These are phyloP conservation scores for Andrena marginata DNA, from an alignment of 2,888 invertebrate genomes.

Conservation along the genomic window DNA sequence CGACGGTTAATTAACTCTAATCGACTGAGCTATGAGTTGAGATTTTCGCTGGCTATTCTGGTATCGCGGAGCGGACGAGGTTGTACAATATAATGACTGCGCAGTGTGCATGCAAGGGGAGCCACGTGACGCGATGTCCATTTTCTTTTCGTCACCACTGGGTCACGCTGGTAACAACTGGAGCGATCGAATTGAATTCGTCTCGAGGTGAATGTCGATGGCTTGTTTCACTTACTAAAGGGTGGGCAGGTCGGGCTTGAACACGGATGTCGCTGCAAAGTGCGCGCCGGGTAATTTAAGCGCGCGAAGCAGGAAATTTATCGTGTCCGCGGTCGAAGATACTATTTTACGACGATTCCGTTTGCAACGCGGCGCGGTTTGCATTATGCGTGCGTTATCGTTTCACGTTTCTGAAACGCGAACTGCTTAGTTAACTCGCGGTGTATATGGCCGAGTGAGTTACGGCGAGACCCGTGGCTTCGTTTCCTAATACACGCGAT, in stretches of 20 bases:
- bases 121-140: too few species aligned
- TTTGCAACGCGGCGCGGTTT: slow-evolving; percentile 44
- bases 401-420: slow-evolving; percentile 68
- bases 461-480: slow-evolving; percentile 62
- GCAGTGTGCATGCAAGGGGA: too few species aligned
- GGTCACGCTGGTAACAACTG: too few species aligned
- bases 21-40: slow-evolving; percentile 26
- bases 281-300: slow-evolving; percentile 51
- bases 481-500: slow-evolving; percentile 72
- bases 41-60: too few species aligned
- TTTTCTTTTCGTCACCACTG: too few species aligned
- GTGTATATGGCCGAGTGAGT: slow-evolving; percentile 48
- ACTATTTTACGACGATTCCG: slow-evolving; percentile 54
- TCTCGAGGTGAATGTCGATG: neutral
- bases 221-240: slow-evolving; percentile 27
- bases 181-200: too few species aligned
- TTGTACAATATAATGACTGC: too few species aligned
- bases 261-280: slow-evolving; percentile 47
- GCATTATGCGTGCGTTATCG: slow-evolving; percentile 67
- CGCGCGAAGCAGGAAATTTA: slow-evolving; percentile 57
- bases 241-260: slow-evolving; percentile 30
- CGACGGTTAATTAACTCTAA: slow-evolving; percentile 53
- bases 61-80: too few species aligned
- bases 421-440: slow-evolving; percentile 63
- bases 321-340: slow-evolving; percentile 57